Base-by-base conservation (phyloP, 92 coral and sea anemone species). In the Phenganax subtilis region DNA sequence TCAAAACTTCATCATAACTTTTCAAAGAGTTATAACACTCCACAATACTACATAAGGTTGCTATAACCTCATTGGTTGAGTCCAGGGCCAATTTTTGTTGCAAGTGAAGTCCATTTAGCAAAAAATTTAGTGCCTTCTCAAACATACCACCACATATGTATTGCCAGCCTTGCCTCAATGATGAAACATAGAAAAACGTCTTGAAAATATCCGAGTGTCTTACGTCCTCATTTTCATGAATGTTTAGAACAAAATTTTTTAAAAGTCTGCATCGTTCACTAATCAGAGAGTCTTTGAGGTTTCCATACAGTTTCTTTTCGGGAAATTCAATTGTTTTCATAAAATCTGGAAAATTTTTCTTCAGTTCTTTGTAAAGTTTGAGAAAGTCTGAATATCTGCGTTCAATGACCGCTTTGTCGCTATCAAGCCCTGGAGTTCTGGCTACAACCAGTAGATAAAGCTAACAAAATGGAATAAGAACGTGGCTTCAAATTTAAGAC, bases 61-160 rank as follows among this genome's bases (percentile, higher is more conserved):
- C 97, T 28, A 92, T 87, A 61, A 89, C 86, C 73, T 96, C 97
- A 14, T 86, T 86, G 30, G 76, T 75, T 31, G 90, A 86, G 82
- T 96, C 99, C 53, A 79, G 69, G 47, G 89, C 89, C 80, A 96
- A 86, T 75, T 96, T 96, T 58, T 91, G 92, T 72, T 96, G 99
- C 52, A 96, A 88, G 72, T 96, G 99, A n/a, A 96, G 88, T 0
- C 90, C 90, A 87, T 96, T 96, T 25, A 90, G 77, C 8, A 96
- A 85, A 31, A 88, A 92, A 67, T 86, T 86, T 72, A 96, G 81
- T 44, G 94, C 89, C 69, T 79, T 88, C 10, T 87, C 79, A 58
- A 90, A 89, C 82, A 88, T 71, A 6, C 99, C 99, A 28, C 99
- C 99, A 64, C 91, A 90, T 28, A 96, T 91, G 55, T 87, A 75